phyloP scores from a whole-genome alignment of 2,888 invertebrate species.

The Tineola bisselliella region DNA sequence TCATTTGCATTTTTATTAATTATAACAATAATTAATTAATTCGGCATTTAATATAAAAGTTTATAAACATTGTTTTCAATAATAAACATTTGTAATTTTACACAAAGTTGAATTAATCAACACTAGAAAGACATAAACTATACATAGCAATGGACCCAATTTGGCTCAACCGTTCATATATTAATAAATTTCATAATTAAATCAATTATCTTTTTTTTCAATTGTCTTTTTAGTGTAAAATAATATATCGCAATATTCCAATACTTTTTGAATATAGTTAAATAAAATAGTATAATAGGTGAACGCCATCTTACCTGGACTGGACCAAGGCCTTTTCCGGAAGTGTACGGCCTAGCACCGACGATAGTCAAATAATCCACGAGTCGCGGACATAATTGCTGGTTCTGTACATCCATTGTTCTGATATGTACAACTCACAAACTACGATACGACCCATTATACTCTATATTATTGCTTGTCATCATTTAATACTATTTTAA shows the following conservation, averaged over 20 bases:
- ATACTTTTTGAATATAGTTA: too few species aligned
- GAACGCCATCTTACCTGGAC: constrained; percentile 73
- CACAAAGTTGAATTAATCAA: neutral
- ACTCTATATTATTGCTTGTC: constrained; percentile 58
- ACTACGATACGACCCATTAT: constrained; percentile 31
- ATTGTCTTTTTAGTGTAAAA: too few species aligned
- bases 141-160: too few species aligned
- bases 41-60: too few species aligned
- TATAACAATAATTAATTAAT: too few species aligned
- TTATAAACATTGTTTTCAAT: too few species aligned
- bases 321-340: constrained; percentile 73
- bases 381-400: constrained; percentile 84
- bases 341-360: constrained; percentile 82
- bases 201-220: too few species aligned
- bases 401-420: constrained; percentile 73
- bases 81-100: too few species aligned
- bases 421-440: constrained; percentile 28
- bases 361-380: constrained; percentile 98
- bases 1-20: neutral
- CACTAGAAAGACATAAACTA: too few species aligned
- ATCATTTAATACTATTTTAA: constrained; percentile 32
- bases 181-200: too few species aligned
- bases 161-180: too few species aligned
- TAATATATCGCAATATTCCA: too few species aligned
- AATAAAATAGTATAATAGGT: neutral